Base-by-base conservation (phyloP, 2,888 invertebrate species). In the Hydrotaea cyrtoneurina region DNA sequence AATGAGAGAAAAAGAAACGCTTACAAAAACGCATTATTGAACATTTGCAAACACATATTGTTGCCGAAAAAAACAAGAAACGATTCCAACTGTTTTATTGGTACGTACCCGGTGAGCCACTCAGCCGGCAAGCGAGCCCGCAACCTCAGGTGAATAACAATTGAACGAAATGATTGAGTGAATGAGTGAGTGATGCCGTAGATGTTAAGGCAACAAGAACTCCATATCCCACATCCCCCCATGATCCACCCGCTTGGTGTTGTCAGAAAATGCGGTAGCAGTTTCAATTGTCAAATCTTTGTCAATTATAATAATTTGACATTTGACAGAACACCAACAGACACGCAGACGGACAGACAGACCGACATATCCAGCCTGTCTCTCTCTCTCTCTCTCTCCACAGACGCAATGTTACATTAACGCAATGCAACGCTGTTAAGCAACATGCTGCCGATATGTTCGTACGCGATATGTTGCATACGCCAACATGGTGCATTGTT, bases 241-340 rank as follows among this genome's bases (percentile, higher is more conserved):
- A n/a, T n/a, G n/a, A n/a, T n/a, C n/a, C n/a, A n/a, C n/a, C 72
- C 86, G 80, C 77, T 75, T 78, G 78, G 50, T 66, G 53, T 75
- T 72, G 77, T 62, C 53, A 78, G 23, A 73, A 83, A 66, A 86
- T 79, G 69, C 85, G 84, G 82, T 86, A 88, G 81, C 83, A 83
- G 69, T 82, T 85, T 82, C 85, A 82, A 82, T 86, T 87, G 88
- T 88, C 87, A 86, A 87, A 87, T 86, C 86, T 82, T 87, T 87
- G 87, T 87, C 87, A 87, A 85, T 86, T 87, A 85, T 80, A 86
- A 86, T 79, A 85, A 86, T 85, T 86, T 87, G 87, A 87, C 87
- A 87, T 86, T 86, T 87, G 87, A 87, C 88, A 87, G 87, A 87
- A 86, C 86, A 86, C 84, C 83, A 78, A 72, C 36, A 55, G 46